phyloP scores from a whole-genome alignment of 2,888 invertebrate species.

The Venusia cambrica region DNA sequence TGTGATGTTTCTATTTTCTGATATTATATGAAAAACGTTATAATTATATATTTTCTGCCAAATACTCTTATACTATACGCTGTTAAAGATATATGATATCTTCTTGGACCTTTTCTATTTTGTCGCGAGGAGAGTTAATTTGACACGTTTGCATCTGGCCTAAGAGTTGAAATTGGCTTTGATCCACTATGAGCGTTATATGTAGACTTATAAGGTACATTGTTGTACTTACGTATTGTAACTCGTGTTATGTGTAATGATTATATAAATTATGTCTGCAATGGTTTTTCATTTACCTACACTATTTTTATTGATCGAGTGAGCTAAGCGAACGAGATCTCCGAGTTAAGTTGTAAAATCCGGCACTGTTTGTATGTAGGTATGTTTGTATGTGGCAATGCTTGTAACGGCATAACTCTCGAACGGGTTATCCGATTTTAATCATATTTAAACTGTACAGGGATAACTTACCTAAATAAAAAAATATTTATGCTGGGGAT shows the following conservation, averaged over 20 bases:
- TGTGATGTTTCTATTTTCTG: constrained; percentile 67
- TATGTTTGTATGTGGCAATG: too few relatives aligned
- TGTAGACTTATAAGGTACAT: constrained; percentile 41
- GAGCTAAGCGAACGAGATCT: too few relatives aligned
- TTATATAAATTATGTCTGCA: constrained; percentile 74
- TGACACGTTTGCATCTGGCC: constrained; percentile 46
- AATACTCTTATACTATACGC: constrained; percentile 40
- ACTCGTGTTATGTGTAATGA: constrained; percentile 67
- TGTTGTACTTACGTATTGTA: constrained; percentile 51
- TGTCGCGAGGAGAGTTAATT: constrained; percentile 28
- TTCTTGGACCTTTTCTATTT: constrained; percentile 43
- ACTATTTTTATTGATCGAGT: too few relatives aligned
- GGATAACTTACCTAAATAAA: too few relatives aligned
- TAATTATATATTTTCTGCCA: constrained; percentile 59
- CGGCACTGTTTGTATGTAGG: too few relatives aligned
- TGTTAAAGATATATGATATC: constrained; percentile 72
- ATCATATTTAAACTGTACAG: too few relatives aligned
- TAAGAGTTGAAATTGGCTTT: constrained; percentile 38
- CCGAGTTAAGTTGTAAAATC: too few relatives aligned
- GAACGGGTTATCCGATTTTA: too few relatives aligned
- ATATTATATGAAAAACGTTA: constrained; percentile 42
- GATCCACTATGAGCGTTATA: constrained; percentile 37
- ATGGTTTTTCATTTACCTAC: constrained; percentile 45
- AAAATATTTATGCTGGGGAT: too few relatives aligned
- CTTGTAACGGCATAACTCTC: too few relatives aligned